phyloP scores from a whole-genome alignment of 2,888 invertebrate genomes.

The Sarcophaga rosellei region DNA sequence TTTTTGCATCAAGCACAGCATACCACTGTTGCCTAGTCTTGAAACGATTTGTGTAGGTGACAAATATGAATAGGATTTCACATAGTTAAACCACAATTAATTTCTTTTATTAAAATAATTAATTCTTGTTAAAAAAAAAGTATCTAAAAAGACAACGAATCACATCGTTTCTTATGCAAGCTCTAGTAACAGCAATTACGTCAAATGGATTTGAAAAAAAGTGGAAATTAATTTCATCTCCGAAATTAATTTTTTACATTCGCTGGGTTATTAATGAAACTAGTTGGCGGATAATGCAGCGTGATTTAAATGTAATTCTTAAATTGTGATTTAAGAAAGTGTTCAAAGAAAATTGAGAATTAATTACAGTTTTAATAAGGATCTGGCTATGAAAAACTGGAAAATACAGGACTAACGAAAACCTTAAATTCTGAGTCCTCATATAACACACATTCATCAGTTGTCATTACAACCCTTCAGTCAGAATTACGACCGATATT shows the following conservation, averaged over 20 bases:
- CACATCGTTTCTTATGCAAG: background rate
- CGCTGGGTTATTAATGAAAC: background rate
- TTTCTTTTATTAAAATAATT: slow-evolving; percentile 65
- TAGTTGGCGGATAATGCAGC: background rate
- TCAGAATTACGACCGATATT: too few species aligned
- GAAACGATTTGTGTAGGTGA: slow-evolving; percentile 50
- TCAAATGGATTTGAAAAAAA: background rate
- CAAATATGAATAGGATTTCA: slow-evolving; percentile 64
- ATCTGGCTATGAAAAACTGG: too few species aligned
- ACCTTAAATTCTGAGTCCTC: too few species aligned
- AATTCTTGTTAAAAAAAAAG: slow-evolving; percentile 10
- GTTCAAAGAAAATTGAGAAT: too few species aligned
- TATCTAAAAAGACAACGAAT: background rate
- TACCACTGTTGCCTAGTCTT: background rate
- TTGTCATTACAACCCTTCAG: too few species aligned
- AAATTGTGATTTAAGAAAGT: background rate
- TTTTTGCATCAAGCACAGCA: background rate
- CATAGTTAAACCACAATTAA: slow-evolving; percentile 66
- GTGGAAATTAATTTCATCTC: background rate
- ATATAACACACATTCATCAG: too few species aligned
- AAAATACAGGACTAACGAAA: too few species aligned
- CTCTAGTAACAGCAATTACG: background rate
- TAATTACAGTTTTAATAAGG: too few species aligned
- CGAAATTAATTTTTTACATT: background rate
- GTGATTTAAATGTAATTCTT: too few species aligned